These are phyloP conservation scores for Pasiphila rectangulata DNA, from an alignment of 2,888 invertebrate genomes.

Conservation along the genomic window DNA sequence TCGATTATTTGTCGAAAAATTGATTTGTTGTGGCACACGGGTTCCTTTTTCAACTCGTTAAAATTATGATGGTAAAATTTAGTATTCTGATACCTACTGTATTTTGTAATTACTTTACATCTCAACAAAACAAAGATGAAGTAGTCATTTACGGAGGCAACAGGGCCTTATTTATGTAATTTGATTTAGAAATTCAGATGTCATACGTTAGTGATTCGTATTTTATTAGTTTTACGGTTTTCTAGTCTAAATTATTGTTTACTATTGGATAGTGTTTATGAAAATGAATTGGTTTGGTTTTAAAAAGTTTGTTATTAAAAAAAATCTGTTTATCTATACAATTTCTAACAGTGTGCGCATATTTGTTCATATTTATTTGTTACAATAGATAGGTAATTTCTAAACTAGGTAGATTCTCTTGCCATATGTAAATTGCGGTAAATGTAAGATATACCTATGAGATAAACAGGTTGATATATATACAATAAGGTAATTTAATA, in stretches of 20 bases:
- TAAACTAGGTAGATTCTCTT: constrained; percentile 28
- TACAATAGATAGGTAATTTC: constrained; percentile 29
- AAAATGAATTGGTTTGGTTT: constrained; percentile 19
- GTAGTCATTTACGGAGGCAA: too few relatives aligned
- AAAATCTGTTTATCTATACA: constrained; percentile 1
- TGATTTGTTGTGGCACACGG: too few relatives aligned
- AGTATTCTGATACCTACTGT: too few relatives aligned
- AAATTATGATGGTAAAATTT: too few relatives aligned
- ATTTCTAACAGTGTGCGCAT: neutral
- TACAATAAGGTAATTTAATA: neutral
- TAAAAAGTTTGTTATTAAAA: constrained; percentile 6
- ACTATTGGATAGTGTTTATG: constrained; percentile 17
- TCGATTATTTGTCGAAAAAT: too few relatives aligned
- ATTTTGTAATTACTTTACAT: neutral
- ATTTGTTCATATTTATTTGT: constrained; percentile 14
- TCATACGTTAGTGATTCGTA: too few relatives aligned
- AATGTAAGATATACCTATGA: constrained; percentile 10
- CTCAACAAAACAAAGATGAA: too few relatives aligned
- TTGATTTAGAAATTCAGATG: too few relatives aligned
- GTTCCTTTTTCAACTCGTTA: too few relatives aligned
- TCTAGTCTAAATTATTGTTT: constrained; percentile 32
- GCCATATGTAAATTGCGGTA: constrained; percentile 34
- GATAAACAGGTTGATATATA: constrained; percentile 21
- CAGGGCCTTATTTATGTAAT: too few relatives aligned
- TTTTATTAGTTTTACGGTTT: constrained; percentile 22